A percentile compares a stretch with the other conserved stretches of the same genome.
phyloP scores from a whole-genome alignment of 2,888 invertebrate genomes.

The Lottia scabra region DNA sequence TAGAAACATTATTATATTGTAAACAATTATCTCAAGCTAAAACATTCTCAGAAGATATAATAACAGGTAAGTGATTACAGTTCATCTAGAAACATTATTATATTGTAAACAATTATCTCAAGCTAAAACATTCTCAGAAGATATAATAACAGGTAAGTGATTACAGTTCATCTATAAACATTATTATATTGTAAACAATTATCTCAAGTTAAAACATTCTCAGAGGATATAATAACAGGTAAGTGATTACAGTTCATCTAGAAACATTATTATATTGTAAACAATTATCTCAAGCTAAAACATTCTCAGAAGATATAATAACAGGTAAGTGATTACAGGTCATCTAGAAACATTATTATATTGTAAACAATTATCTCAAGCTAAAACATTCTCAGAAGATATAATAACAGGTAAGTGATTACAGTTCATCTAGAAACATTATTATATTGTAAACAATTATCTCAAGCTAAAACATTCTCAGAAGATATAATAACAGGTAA shows the following conservation, averaged over 20 bases:
- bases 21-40: conserved; percentile 42
- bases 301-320: conserved; percentile 55
- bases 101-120: conserved; percentile 33
- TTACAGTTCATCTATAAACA: conserved; percentile 49
- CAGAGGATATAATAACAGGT: conserved; percentile 58
- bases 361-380: no score
- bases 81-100: conserved; percentile 52
- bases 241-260: conserved; percentile 46
- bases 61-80: conserved; percentile 52
- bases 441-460: conserved; percentile 24
- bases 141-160: conserved; percentile 55
- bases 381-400: no score
- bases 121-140: conserved; percentile 53
- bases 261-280: conserved; percentile 46
- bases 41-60: conserved; percentile 54
- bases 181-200: conserved; percentile 40
- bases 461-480: not conserved
- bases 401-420: conserved; percentile 51
- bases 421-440: conserved; percentile 54
- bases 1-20: conserved; percentile 48
- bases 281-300: conserved; percentile 41
- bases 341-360: no score
- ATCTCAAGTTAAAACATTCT: conserved; percentile 47
- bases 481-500: conserved; percentile 48
- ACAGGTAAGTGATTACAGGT: conserved; percentile 36